Percentiles rank a stretch among this genome's conserved stretches.
Evolutionary conservation across 1,140 invertebrate species (phyloP).

Genomic region (Steinernema khuongi): DNA sequence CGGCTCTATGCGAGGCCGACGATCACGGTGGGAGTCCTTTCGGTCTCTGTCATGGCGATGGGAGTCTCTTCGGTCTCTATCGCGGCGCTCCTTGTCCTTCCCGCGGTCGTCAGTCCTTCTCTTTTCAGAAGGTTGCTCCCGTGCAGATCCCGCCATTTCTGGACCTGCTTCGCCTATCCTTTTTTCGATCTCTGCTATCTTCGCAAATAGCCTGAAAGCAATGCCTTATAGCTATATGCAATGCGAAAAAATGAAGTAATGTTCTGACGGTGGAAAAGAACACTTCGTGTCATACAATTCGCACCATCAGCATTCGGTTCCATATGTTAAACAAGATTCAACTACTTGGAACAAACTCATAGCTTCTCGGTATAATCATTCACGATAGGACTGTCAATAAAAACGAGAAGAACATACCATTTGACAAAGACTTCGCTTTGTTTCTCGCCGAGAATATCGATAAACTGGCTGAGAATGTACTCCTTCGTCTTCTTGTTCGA

Average conservation of each 20-base stretch:
- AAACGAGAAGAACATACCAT: not conserved
- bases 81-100: not conserved
- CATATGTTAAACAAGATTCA: not conserved
- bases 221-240: not conserved
- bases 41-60: not conserved
- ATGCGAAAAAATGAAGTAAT: no score
- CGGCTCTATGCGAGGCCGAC: no score
- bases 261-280: not conserved
- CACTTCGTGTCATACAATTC: not conserved
- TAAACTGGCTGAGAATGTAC: not conserved
- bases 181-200: not conserved
- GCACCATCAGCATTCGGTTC: not conserved
- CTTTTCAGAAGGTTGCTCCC: no score
- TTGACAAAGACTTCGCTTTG: not conserved
- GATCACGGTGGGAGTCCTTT: no score
- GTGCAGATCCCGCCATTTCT: no score
- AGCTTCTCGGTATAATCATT: constrained; percentile 15
- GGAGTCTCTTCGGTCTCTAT: not conserved
- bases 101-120: no score
- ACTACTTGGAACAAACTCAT: not conserved
- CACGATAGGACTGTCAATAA: not conserved
- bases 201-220: not conserved
- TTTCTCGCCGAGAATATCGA: not conserved
- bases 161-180: not conserved
- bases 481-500: not conserved